Percentiles rank a stretch among this genome's conserved stretches.
These are phyloP conservation scores for Sipha flava DNA, from an alignment of 1,140 invertebrate genomes.

Conservation along the genomic window DNA sequence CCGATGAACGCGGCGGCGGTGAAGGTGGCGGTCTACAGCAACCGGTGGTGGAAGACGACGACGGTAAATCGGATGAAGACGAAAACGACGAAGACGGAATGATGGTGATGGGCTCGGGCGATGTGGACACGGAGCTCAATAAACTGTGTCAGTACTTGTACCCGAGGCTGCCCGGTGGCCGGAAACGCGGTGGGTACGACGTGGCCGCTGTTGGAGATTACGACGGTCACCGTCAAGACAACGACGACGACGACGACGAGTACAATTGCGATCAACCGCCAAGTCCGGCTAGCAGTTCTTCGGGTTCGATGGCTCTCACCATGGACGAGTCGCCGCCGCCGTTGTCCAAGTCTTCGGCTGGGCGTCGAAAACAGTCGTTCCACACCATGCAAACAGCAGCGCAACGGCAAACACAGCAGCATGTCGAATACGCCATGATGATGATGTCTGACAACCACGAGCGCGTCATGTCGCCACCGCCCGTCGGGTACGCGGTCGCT, in stretches of 20 bases:
- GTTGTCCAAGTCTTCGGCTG: too few relatives aligned
- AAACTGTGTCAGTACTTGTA: conserved; percentile 38
- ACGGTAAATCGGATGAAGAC: background rate
- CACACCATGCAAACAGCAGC: background rate
- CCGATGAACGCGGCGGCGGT: background rate
- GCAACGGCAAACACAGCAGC: background rate
- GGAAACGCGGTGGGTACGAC: background rate
- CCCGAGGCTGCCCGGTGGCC: conserved; percentile 18
- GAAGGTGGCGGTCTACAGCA: background rate
- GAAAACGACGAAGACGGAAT: background rate
- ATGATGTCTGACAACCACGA: conserved; percentile 40
- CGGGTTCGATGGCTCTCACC: conserved; percentile 34
- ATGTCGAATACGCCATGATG: background rate
- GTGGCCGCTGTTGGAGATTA: background rate
- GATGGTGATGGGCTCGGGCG: background rate
- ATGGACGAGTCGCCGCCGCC: conserved; percentile 34
- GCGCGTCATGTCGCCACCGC: conserved; percentile 27
- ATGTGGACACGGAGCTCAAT: conserved; percentile 32
- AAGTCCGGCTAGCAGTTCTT: conserved; percentile 39
- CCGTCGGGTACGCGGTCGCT: conserved; percentile 45
- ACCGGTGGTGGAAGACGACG: background rate
- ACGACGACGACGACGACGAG: conserved; percentile 4
- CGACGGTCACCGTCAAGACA: background rate
- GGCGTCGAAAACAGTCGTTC: background rate
- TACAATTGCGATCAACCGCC: conserved; percentile 33